A percentile compares a stretch with the other conserved stretches of the same genome.
Conservation (phyloP, 2,113 vertebrate species). For the Amia ocellicauda region DNA sequence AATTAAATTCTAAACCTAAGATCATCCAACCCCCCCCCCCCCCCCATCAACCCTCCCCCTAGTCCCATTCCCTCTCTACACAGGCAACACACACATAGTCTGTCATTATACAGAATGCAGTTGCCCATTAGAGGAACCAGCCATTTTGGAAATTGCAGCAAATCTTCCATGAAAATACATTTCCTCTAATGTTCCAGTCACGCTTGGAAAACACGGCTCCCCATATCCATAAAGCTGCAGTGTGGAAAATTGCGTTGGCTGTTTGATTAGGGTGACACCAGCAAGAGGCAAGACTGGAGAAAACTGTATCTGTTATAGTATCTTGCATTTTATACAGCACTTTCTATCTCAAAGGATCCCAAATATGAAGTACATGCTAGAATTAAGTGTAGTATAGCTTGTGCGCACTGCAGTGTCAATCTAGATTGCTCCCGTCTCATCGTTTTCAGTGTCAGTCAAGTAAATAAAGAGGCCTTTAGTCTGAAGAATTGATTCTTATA, state of each 20-base stretch:
- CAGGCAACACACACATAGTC: slow-evolving; percentile 50
- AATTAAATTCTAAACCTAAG: slow-evolving; percentile 44
- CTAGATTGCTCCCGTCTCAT: no score
- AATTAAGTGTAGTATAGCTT: no score
- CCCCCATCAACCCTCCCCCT: not conserved
- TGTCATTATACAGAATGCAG: slow-evolving; percentile 68
- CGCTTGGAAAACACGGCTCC: slow-evolving; percentile 59
- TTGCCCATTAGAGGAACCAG: slow-evolving; percentile 81
- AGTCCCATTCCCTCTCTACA: slow-evolving; percentile 9
- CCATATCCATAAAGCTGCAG: slow-evolving; percentile 75
- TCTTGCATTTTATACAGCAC: no score
- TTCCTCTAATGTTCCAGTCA: slow-evolving; percentile 86
- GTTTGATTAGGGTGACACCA: slow-evolving; percentile 79
- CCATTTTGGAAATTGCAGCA: slow-evolving; percentile 83
- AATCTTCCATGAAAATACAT: slow-evolving; percentile 93
- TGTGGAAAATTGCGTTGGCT: slow-evolving; percentile 80
- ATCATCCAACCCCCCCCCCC: slow-evolving; percentile 32
- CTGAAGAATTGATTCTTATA: no score
- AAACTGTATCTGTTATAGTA: no score
- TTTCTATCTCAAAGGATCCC: no score
- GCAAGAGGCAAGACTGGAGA: slow-evolving; percentile 30
- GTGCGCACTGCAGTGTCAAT: no score
- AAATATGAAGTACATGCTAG: no score
- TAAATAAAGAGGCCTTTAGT: no score
- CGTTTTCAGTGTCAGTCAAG: no score